Evolutionary conservation across 92 coral and sea anemone species (phyloP), one percentile per base, ranked within the genome.

Genomic region (Diadumene lineata): DNA sequence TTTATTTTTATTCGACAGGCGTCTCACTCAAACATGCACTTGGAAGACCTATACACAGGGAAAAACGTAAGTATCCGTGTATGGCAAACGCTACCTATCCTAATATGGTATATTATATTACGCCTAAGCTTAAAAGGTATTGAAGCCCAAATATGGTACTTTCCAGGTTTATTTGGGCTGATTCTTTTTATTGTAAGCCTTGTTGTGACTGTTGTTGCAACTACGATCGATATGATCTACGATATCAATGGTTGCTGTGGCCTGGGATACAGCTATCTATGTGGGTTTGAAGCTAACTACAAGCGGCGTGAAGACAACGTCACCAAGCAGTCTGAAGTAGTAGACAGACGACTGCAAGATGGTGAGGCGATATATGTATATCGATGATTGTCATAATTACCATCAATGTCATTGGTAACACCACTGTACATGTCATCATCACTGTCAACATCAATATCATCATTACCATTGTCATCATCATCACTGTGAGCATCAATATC

Each of bases 221-320:
- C 75, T 13, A 27, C 29, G 7, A 28, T 73, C 17, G 69, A 73
- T 31, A 73, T 69, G 24, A 73, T 73, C 56, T 73, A 73, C 33
- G 78, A 73, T 58, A 73, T 73, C 25, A 24, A 16, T 58, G 78
- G 78, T 9, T 73, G 78, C 33, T 73, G 78, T 73, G 75, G 75
- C 17, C 65, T 70, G 50, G 75, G 75, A 11, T 53, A 28, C 24
- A 22, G 27, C 18, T 53, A 29, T 34, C 75, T 70, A 0, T 70
- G 75, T 43, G 61, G 63, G 9, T 70, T 70, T 32, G 75, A 70
- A 43, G 15, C 64, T 3, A 22, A 70, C 1, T 70, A 51, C 31
- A 70, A 70, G 23, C 19, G 11, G 21, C n/a, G 61, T 30, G 24
- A 31, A 30, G 28, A 8, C 8, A n/a, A 8, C 6, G 21, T 70